These are phyloP conservation scores for Muntiacus reevesi DNA, from an alignment of 2,113 vertebrate genomes.

Conservation along the genomic window DNA sequence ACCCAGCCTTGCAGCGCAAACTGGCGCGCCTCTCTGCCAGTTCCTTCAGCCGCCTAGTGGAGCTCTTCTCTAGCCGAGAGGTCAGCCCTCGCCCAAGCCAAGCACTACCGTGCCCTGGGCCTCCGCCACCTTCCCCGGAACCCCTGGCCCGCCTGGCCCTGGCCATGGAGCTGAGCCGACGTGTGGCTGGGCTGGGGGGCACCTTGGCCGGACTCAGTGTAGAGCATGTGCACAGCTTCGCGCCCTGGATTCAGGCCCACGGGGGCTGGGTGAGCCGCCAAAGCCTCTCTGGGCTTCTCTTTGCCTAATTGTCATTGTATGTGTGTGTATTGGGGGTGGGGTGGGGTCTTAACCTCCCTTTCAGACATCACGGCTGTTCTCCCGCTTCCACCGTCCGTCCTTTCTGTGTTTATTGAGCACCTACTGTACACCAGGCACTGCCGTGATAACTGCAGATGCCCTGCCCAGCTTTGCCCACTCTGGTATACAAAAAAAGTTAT, in stretches of 20 bases:
- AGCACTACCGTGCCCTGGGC: background rate
- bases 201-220: constrained; percentile 74
- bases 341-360: background rate
- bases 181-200: constrained; percentile 74
- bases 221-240: constrained; percentile 81
- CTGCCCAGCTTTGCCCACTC: background rate
- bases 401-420: background rate
- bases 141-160: constrained; percentile 77
- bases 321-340: background rate
- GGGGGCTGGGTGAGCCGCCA: constrained; percentile 78
- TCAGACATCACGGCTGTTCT: background rate
- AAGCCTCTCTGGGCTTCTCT: background rate
- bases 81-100: background rate
- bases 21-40: constrained; percentile 68
- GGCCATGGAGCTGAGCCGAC: constrained; percentile 80
- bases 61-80: constrained; percentile 70
- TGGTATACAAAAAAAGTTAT: background rate
- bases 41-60: constrained; percentile 75
- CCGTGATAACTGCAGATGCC: background rate
- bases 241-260: constrained; percentile 79
- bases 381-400: background rate
- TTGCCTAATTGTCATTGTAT: background rate
- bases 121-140: constrained; percentile 54
- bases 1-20: constrained; percentile 64
- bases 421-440: background rate